Evolutionary conservation across 2,797 vertebrate species (phyloP).

Genomic region (Salarias fasciatus): DNA sequence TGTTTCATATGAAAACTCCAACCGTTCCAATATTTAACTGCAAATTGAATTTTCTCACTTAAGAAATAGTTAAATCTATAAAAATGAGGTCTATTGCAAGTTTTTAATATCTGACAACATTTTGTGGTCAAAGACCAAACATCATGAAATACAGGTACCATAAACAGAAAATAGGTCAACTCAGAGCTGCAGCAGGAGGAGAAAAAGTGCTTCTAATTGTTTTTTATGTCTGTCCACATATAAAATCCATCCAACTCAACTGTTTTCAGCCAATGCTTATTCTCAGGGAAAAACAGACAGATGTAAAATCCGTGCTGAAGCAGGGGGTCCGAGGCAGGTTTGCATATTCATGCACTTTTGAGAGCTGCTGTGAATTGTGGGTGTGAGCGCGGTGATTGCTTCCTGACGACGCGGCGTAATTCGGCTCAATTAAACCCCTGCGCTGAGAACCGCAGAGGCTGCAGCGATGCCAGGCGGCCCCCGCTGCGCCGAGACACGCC

Average conservation of each 20-base stretch:
- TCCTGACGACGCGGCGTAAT: constrained; percentile 66
- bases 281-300: constrained; percentile 3
- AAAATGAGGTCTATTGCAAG: no score
- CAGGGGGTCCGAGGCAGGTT: constrained; percentile 17
- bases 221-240: constrained; percentile 1
- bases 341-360: constrained; percentile 42
- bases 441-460: constrained; percentile 46
- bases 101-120: no score
- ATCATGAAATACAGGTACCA: no score
- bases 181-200: no score
- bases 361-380: constrained; percentile 43
- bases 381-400: constrained; percentile 38
- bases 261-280: constrained; percentile 5
- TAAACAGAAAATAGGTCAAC: no score
- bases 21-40: no score
- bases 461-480: constrained; percentile 54
- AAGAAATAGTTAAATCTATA: no score
- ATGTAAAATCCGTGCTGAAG: constrained; percentile 16
- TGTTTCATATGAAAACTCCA: no score
- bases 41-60: no score
- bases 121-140: no score
- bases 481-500: constrained; percentile 49
- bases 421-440: constrained; percentile 52
- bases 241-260: not conserved
- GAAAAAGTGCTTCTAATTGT: no score